A percentile compares a stretch with the other conserved stretches of the same genome.
Conservation (phyloP, 2,797 vertebrate species). For the Ispidina lecontei region DNA sequence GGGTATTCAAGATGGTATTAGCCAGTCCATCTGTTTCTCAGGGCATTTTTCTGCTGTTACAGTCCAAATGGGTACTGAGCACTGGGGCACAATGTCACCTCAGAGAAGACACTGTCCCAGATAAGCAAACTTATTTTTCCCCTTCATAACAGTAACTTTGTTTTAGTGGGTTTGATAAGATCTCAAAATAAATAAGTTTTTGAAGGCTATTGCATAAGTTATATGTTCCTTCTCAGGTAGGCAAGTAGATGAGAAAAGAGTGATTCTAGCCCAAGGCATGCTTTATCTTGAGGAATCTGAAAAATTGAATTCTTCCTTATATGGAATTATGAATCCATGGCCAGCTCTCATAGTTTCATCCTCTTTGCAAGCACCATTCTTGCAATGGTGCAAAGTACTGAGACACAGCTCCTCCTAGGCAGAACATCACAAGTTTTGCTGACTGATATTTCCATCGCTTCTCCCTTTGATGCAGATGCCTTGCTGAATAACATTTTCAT, state of each 20-base stretch:
- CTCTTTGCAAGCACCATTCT: background rate
- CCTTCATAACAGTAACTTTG: background rate
- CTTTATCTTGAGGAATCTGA: background rate
- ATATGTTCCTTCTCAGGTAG: background rate
- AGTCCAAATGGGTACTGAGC: background rate
- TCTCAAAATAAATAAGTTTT: background rate
- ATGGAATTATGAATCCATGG: background rate
- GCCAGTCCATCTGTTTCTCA: background rate
- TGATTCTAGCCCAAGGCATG: background rate
- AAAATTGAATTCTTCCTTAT: conserved; percentile 50
- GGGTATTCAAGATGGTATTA: background rate
- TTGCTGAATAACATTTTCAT: conserved; percentile 38
- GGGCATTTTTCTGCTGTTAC: background rate
- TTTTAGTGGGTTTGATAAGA: background rate
- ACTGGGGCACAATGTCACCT: background rate
- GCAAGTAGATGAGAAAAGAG: background rate
- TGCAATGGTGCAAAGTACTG: background rate
- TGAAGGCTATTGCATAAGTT: background rate
- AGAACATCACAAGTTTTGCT: conserved; percentile 45
- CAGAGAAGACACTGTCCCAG: background rate
- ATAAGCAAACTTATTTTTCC: background rate
- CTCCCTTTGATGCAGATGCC: conserved; percentile 33
- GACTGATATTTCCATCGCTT: conserved; percentile 50
- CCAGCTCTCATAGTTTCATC: background rate
- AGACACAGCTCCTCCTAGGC: background rate